These are phyloP conservation scores for Drosophila lutescens DNA, from an alignment of 2,888 invertebrate species.

Conservation along the genomic window DNA sequence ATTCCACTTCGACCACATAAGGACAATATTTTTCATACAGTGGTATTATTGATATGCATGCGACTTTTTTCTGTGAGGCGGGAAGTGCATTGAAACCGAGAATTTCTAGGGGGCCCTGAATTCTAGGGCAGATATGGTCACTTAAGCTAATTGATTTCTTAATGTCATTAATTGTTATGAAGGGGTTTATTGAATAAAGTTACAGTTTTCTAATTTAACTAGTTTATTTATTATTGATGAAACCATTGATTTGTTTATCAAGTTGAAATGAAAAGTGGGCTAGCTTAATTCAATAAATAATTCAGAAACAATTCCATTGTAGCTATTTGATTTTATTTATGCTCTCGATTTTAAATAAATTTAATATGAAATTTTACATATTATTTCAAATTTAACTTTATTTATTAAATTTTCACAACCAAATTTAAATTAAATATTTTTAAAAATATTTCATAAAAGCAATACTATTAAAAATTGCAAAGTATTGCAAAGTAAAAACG, in stretches of 20 bases:
- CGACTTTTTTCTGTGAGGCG: not conserved
- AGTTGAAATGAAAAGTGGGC: too few species aligned
- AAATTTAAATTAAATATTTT: too few species aligned
- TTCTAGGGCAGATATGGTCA: not conserved
- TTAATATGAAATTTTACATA: too few species aligned
- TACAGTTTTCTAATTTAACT: not conserved
- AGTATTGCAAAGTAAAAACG: too few species aligned
- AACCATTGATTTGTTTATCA: too few species aligned
- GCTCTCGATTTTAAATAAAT: too few species aligned
- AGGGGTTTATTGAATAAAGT: not conserved
- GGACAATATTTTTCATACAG: constrained; percentile 2
- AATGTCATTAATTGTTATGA: not conserved
- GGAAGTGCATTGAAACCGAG: not conserved
- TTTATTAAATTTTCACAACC: too few species aligned
- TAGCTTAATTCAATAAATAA: not conserved
- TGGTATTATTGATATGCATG: not conserved
- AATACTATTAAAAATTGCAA: too few species aligned
- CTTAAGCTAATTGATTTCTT: not conserved
- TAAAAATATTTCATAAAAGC: too few species aligned
- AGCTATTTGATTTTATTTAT: not conserved
- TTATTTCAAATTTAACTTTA: too few species aligned
- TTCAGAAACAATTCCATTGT: not conserved
- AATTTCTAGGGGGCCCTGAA: not conserved
- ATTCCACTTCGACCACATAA: constrained; percentile 17
- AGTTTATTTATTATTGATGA: not conserved